Percentiles rank a stretch among this genome's conserved stretches.
Conservation (phyloP, 2,888 invertebrate genomes). For the Ptychoptera albimana region DNA sequence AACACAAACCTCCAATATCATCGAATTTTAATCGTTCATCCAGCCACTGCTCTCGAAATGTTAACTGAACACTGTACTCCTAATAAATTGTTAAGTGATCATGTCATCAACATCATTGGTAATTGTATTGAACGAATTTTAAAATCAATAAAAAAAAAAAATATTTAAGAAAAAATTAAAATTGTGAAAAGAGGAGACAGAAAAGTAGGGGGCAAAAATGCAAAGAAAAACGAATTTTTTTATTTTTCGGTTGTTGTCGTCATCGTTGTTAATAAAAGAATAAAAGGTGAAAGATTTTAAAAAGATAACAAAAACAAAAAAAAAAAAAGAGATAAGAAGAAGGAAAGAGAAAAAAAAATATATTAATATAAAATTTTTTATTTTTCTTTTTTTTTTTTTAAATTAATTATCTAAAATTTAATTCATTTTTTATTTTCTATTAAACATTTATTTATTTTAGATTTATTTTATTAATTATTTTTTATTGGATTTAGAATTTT, state of each 20-base stretch:
- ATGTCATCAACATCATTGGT: conserved; percentile 4
- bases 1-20: conserved; percentile 53
- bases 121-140: conserved; percentile 2
- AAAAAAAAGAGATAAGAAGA: too few relatives aligned
- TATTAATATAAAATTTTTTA: background rate
- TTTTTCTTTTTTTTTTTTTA: background rate
- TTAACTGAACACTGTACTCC: conserved; percentile 97
- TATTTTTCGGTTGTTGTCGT: too few relatives aligned
- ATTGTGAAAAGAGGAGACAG: background rate
- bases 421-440: too few relatives aligned
- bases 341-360: conserved; percentile 1
- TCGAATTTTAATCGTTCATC: conserved; percentile 84
- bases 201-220: conserved; percentile 2
- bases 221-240: conserved; percentile 1
- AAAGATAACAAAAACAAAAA: too few relatives aligned
- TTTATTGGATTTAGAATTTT: too few relatives aligned
- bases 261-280: too few relatives aligned
- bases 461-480: too few relatives aligned
- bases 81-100: conserved; percentile 21
- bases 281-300: conserved; percentile 7
- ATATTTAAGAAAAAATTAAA: too few relatives aligned
- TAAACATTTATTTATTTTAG: too few relatives aligned
- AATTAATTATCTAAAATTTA: too few relatives aligned
- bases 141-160: too few relatives aligned
- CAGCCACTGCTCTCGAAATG: conserved; percentile 94